phyloP scores from a whole-genome alignment of 1,140 invertebrate genomes.

The Anastrepha ludens region DNA sequence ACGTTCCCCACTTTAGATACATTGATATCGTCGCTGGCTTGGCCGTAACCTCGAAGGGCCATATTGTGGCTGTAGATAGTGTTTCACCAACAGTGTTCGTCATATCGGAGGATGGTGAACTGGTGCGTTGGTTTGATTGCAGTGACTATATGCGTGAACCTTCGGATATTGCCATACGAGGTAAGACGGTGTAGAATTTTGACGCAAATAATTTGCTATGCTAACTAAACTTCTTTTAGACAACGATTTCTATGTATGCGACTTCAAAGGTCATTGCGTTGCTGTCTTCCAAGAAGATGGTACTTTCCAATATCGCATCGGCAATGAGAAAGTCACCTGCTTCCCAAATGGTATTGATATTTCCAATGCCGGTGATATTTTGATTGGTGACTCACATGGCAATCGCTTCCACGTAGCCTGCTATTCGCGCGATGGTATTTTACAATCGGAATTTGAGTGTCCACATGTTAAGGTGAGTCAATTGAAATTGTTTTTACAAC shows the following conservation, averaged over 20 bases:
- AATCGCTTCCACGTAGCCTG: conserved; percentile 98
- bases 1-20: conserved; percentile 77
- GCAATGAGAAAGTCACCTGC: conserved; percentile 95
- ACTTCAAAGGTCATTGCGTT: conserved; percentile 98
- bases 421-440: conserved; percentile 88
- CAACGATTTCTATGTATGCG: conserved; percentile 97
- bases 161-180: conserved; percentile 95
- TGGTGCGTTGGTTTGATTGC: conserved; percentile 96
- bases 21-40: conserved; percentile 98
- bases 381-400: conserved; percentile 97
- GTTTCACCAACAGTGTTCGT: conserved; percentile 97
- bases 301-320: conserved; percentile 92
- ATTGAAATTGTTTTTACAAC: too few relatives aligned
- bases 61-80: conserved; percentile 97
- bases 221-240: conserved; percentile 76
- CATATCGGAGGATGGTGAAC: conserved; percentile 91
- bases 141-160: conserved; percentile 97
- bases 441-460: conserved; percentile 96
- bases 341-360: conserved; percentile 99
- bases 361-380: conserved; percentile 94
- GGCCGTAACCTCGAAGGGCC: conserved; percentile 90
- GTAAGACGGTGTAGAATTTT: conserved; percentile 74
- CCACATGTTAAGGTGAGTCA: conserved; percentile 91
- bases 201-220: not conserved
- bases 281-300: conserved; percentile 96